A percentile compares a stretch with the other conserved stretches of the same genome.
Evolutionary conservation across 2,797 vertebrate species (phyloP).

Genomic region (Myioborus melanocephalus): DNA sequence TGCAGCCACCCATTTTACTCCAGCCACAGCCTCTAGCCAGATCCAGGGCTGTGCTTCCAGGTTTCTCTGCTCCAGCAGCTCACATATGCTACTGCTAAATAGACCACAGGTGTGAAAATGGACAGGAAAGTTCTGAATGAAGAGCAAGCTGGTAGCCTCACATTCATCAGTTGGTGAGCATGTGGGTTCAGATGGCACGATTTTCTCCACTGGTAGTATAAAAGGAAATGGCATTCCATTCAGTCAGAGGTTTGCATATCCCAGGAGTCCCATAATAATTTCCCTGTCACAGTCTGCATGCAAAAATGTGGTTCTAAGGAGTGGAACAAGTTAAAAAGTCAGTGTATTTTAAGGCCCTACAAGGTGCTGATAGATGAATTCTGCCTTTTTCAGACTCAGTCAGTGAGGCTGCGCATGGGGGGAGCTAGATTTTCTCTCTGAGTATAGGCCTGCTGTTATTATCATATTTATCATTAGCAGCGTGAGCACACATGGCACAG

Average conservation of each 20-base stretch:
- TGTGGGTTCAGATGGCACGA: background rate
- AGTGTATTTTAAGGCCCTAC: background rate
- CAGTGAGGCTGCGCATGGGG: background rate
- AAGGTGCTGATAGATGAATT: background rate
- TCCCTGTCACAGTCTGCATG: background rate
- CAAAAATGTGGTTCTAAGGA: background rate
- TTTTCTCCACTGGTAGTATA: background rate
- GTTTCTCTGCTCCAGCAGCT: background rate
- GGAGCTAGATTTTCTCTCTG: background rate
- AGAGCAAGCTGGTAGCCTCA: background rate
- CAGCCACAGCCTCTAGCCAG: background rate
- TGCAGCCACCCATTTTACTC: background rate
- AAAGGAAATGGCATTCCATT: background rate
- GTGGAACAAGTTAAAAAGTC: constrained; percentile 16
- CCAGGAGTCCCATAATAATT: background rate
- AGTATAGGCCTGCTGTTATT: background rate
- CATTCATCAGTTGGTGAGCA: background rate
- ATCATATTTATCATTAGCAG: constrained; percentile 1
- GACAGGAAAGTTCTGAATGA: background rate
- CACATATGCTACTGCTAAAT: background rate
- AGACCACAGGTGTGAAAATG: background rate
- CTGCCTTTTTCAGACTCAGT: background rate
- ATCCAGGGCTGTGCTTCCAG: background rate
- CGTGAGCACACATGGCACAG: background rate
- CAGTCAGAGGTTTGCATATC: background rate